Evolutionary conservation across 2,113 vertebrate genomes (phyloP), one percentile per base, ranked within the genome.

Genomic region (Herpetotheres cachinnans): DNA sequence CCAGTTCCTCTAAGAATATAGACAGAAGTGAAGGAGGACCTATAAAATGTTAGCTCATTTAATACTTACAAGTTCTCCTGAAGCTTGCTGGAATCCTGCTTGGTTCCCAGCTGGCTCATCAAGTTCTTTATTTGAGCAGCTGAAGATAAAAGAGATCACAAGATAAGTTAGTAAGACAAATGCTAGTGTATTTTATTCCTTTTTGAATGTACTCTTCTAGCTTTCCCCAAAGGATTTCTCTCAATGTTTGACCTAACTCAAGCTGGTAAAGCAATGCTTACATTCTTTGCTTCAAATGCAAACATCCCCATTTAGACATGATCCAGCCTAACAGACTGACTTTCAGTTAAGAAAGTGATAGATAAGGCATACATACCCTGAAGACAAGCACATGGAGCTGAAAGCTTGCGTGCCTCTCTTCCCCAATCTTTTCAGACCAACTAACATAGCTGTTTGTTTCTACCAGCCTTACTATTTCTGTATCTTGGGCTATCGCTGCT

Each of bases 91-190:
- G 98, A 99, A 96, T 99, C 99, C 92, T 99, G 99, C 89, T 98
- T 99, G 71, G 99, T 99, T 97, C 99, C 99, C 92, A 99, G 96
- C 90, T 99, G 99, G 98, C 97, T 99, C 98, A 99, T 99, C 98
- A 99, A 98, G 97, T 97, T 99, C 98, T 99, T 99, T 95, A 99
- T 99, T 82, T 99, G 99, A 92, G 98, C 98, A 97, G 99, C 99
- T 99, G 96, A 44, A 93, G 30, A 56, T 11, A 80, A 92, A 92
- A 87, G 90, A 96, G 44, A 79, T 56, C 49, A 89, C 24, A 85
- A 71, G 29, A 44, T 25, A 17, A 91, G 38, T 90, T 30, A 82
- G 13, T 32, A 86, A 72, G 40, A 44, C 14, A 80, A 77, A 11
- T 72, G 78, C 47, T n/a, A 49, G 52, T 12, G 20, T 58, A 50